Evolutionary conservation across 2,888 invertebrate species (phyloP), one percentile per base, ranked within the genome.

Genomic region (Bhutanitis thaidina): DNA sequence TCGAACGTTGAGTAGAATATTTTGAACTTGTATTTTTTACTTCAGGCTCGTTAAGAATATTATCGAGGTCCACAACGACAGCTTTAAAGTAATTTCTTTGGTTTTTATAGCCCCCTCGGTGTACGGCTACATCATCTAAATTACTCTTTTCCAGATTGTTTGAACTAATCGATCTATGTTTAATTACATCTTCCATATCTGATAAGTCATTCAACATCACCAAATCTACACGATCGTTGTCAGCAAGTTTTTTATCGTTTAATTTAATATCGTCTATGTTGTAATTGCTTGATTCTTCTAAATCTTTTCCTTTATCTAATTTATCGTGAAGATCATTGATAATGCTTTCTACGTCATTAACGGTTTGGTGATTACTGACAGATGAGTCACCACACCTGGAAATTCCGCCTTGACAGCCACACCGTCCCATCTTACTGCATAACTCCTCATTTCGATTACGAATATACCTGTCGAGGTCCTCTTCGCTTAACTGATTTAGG

Each of bases 291-390:
- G 8, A 1, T 10, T 14, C 15, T 30, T 39, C 39, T 29, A 1
- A 25, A 15, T 10, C n/a, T 48, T 34, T 15, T 53, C 45, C 34
- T 51, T 14, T 52, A 35, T 53, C 32, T 13, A 57, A 20, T 30
- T 60, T 43, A n/a, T 25, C 29, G 20, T 52, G 41, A 0, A 72
- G 51, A 32, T 66, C 58, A 10, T 66, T 43, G 0, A 71, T 50
- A 10, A 68, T 49, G 13, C 58, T 43, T 34, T 58, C 52, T 1
- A 66, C 40, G 13, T 65, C 60, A 16, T 59, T 46, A 7, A 49
- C 49, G 7, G 61, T 45, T 41, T 60, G 55, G 16, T 52, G 45
- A 15, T 56, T 41, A 25, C 38, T 47, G 44, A 39, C 20, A 36
- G 16, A n/a, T 37, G 30, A 9, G 1, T 45, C 27, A n/a, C 52